Percentiles rank a stretch among this genome's conserved stretches.
These are phyloP conservation scores for Pedicia rivosa DNA, from an alignment of 2,888 invertebrate genomes.

Conservation along the genomic window DNA sequence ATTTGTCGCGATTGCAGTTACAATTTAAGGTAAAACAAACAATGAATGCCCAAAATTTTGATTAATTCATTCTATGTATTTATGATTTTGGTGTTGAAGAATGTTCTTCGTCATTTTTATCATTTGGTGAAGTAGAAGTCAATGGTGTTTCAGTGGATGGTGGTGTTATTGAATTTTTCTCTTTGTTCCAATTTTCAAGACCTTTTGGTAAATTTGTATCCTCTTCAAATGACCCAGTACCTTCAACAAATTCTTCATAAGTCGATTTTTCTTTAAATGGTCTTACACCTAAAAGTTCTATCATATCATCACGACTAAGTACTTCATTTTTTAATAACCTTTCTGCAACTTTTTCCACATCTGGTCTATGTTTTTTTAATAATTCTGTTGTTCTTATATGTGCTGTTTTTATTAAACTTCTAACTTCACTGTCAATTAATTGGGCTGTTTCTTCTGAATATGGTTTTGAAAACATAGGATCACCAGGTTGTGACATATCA, in stretches of 20 bases:
- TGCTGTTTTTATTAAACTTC: constrained; percentile 57
- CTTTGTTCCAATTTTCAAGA: constrained; percentile 87
- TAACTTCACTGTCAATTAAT: constrained; percentile 85
- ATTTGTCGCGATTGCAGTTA: too few relatives aligned
- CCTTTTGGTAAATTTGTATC: constrained; percentile 90
- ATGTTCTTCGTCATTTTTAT: too few relatives aligned
- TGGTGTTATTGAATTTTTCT: constrained; percentile 33
- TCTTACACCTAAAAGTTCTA: constrained; percentile 81
- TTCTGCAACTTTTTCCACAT: constrained; percentile 79
- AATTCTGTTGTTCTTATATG: constrained; percentile 66
- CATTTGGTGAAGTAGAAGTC: too few relatives aligned
- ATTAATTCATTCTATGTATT: too few relatives aligned
- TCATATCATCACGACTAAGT: constrained; percentile 92
- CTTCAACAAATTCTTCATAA: constrained; percentile 98
- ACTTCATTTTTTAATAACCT: constrained; percentile 87
- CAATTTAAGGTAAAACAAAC: too few relatives aligned
- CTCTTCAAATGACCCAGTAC: constrained; percentile 95
- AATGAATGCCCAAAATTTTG: too few relatives aligned
- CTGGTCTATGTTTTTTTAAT: constrained; percentile 60
- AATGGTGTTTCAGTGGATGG: too few relatives aligned
- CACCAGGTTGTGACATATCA: constrained; percentile 84
- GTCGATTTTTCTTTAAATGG: constrained; percentile 99
- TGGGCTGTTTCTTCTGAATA: constrained; percentile 97
- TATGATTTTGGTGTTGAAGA: too few relatives aligned
- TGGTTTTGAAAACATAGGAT: constrained; percentile 86